These are phyloP conservation scores for Pardalotus punctatus DNA, from an alignment of 2,113 vertebrate species.

Conservation along the genomic window DNA sequence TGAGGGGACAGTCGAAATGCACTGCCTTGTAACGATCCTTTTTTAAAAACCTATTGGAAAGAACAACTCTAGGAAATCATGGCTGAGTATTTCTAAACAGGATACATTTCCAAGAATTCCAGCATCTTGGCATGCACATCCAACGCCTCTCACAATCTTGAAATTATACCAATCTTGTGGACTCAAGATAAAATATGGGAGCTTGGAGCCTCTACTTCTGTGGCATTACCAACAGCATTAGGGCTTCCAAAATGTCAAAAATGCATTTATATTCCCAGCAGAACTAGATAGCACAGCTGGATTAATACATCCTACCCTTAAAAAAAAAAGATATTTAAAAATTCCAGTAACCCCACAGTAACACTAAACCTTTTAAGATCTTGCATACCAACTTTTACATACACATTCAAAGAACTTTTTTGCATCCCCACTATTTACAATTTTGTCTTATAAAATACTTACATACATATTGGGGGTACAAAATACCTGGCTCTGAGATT, in stretches of 20 bases:
- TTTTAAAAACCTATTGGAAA: background rate
- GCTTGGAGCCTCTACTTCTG: background rate
- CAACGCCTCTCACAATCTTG: background rate
- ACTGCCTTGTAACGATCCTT: background rate
- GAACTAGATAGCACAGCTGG: rapidly evolving
- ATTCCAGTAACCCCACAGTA: background rate
- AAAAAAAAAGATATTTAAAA: background rate
- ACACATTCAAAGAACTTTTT: background rate
- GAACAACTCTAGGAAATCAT: conserved; percentile 18
- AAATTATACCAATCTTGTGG: background rate
- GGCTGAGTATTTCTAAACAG: background rate
- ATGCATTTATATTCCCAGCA: background rate
- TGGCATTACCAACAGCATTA: background rate
- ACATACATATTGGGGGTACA: background rate
- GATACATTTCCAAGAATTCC: conserved; percentile 9
- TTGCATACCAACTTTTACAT: background rate
- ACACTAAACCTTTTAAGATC: background rate
- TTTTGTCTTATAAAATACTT: background rate
- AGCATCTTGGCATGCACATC: background rate
- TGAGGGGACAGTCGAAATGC: background rate
- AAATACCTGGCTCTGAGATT: background rate
- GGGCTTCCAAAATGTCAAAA: background rate
- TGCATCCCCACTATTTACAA: background rate
- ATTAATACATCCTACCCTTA: background rate
- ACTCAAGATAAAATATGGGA: background rate